A percentile compares a stretch with the other conserved stretches of the same genome.
These are phyloP conservation scores for Lepidochitona cinerea DNA, from an alignment of 2,888 invertebrate species.

Conservation along the genomic window DNA sequence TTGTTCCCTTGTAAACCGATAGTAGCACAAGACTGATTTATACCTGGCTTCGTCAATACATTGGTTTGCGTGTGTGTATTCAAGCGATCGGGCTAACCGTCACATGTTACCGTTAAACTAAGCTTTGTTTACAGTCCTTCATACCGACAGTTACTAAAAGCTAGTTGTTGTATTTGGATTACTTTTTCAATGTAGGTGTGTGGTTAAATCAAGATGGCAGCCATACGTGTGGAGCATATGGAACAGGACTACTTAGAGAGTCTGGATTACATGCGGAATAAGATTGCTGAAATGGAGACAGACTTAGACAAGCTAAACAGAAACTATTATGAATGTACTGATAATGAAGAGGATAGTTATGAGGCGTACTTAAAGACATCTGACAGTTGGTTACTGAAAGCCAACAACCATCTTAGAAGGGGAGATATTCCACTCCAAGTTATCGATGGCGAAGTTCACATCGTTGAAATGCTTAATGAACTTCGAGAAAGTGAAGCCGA, in stretches of 20 bases:
- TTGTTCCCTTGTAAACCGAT: background rate
- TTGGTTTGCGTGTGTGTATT: too few relatives aligned
- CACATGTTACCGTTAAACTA: background rate
- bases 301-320: conserved; percentile 48
- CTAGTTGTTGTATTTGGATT: background rate
- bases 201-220: background rate
- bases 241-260: conserved; percentile 61
- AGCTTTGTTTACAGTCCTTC: background rate
- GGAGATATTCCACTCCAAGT: conserved; percentile 44
- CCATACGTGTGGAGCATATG: conserved; percentile 42
- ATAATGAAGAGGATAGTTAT: conserved; percentile 41
- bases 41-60: too few relatives aligned
- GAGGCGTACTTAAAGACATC: conserved; percentile 50
- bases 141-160: background rate
- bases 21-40: background rate
- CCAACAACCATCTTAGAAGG: conserved; percentile 54
- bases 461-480: conserved; percentile 57
- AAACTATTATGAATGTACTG: conserved; percentile 48
- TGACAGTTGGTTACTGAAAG: conserved; percentile 56
- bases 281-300: conserved; percentile 50
- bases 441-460: conserved; percentile 41
- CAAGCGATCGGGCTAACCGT: background rate
- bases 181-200: background rate
- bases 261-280: conserved; percentile 55
- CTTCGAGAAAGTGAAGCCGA: conserved; percentile 45